Evolutionary conservation across 1,140 invertebrate genomes (phyloP).

Genomic region (Lycorma delicatula): DNA sequence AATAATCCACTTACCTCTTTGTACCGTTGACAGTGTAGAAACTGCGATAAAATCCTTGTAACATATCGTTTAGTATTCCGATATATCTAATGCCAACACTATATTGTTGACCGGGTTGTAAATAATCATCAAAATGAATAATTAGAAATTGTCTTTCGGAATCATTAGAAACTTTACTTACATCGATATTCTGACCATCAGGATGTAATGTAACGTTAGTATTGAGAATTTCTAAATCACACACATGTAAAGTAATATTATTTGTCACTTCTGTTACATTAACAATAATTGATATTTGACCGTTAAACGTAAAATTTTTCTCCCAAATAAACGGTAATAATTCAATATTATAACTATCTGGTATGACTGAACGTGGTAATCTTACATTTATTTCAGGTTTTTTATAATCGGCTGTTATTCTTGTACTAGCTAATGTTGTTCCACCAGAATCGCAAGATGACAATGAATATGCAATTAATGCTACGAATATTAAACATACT

Average conservation of each 20-base stretch:
- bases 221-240: conserved; percentile 42
- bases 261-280: conserved; percentile 53
- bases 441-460: not conserved
- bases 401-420: not conserved
- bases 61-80: conserved; percentile 61
- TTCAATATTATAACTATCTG: conserved; percentile 57
- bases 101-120: conserved; percentile 52
- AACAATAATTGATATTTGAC: conserved; percentile 58
- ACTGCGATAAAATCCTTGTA: conserved; percentile 83
- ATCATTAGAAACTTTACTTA: conserved; percentile 44
- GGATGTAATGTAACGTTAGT: not conserved
- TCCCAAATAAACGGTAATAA: conserved; percentile 58
- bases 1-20: conserved; percentile 48
- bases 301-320: conserved; percentile 64
- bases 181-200: conserved; percentile 18
- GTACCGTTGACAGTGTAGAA: conserved; percentile 61
- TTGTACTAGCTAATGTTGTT: too few species aligned
- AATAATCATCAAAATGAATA: conserved; percentile 47
- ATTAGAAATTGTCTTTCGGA: conserved; percentile 64
- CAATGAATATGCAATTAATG: conserved; percentile 7
- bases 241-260: conserved; percentile 67
- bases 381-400: too few species aligned
- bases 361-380: conserved; percentile 53
- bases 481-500: not conserved
- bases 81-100: conserved; percentile 57